Conservation (phyloP, 2,888 invertebrate genomes). For the Drosophila ustulata region DNA sequence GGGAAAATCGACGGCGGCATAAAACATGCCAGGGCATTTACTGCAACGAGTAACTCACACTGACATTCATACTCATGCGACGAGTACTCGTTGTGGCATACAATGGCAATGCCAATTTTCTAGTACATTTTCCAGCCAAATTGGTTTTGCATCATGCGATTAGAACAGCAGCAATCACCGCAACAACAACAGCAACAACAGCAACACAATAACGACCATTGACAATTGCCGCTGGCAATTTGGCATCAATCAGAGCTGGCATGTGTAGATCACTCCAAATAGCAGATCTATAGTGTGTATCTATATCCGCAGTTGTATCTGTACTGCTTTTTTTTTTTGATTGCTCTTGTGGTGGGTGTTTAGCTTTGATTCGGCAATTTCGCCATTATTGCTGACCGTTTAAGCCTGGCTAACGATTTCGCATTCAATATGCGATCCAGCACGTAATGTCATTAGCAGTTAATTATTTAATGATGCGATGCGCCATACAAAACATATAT, state of each 20-base stretch:
- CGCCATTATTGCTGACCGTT: conserved; percentile 47
- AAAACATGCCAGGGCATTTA: conserved; percentile 46
- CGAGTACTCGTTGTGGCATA: conserved; percentile 7
- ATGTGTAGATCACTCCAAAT: conserved; percentile 37
- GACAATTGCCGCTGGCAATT: conserved; percentile 41
- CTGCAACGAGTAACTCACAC: conserved; percentile 15
- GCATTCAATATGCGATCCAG: conserved; percentile 29
- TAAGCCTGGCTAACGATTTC: conserved; percentile 36
- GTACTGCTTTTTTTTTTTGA: conserved; percentile 4
- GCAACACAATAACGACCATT: conserved; percentile 9
- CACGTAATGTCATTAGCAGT: conserved; percentile 42
- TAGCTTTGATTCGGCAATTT: conserved; percentile 44
- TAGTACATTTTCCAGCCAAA: conserved; percentile 45
- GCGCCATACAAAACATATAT: conserved; percentile 9
- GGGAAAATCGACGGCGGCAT: conserved; percentile 33
- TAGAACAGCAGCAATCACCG: conserved; percentile 30
- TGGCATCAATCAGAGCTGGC: conserved; percentile 42
- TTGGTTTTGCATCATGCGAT: conserved; percentile 43
- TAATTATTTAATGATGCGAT: conserved; percentile 55
- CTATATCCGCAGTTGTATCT: conserved; percentile 9
- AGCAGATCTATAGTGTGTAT: conserved; percentile 16
- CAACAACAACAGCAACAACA: conserved; percentile 9
- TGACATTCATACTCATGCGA: neutral
- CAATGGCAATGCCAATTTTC: conserved; percentile 50
- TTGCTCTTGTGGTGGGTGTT: conserved; percentile 27